Conservation (phyloP, 2,888 invertebrate species). For the Drosophila longiperda region DNA sequence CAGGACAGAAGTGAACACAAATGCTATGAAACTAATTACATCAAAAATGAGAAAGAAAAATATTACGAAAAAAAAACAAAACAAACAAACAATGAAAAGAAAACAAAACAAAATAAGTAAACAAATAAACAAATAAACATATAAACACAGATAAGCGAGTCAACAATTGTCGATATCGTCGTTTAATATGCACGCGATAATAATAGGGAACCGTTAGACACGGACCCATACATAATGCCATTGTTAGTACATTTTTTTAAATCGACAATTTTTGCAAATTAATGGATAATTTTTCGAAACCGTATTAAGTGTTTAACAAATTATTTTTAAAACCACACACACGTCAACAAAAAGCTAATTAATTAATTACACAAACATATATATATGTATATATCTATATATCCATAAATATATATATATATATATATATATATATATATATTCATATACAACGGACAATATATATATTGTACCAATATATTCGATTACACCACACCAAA, state of each 20-base stretch:
- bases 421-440: constrained; percentile 27
- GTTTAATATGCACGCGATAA: constrained; percentile 71
- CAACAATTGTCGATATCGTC: constrained; percentile 53
- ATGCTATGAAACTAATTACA: constrained; percentile 4
- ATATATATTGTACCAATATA: constrained; percentile 46
- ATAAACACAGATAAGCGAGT: constrained; percentile 44
- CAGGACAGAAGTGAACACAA: constrained; percentile 85
- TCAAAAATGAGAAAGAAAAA: background rate
- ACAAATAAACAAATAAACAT: constrained; percentile 1
- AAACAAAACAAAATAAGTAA: constrained; percentile 5
- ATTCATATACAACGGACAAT: constrained; percentile 46
- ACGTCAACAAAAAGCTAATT: constrained; percentile 65
- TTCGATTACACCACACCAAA: constrained; percentile 61
- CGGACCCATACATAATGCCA: constrained; percentile 54
- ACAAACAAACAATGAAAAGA: background rate
- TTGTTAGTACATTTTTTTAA: constrained; percentile 62
- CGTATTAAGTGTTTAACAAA: constrained; percentile 41
- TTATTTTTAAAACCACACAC: constrained; percentile 57
- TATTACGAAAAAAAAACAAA: background rate
- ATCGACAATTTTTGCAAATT: constrained; percentile 60
- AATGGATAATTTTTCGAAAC: constrained; percentile 55
- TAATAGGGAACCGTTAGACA: constrained; percentile 40
- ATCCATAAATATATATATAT: constrained; percentile 25
- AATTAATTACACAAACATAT: constrained; percentile 52
- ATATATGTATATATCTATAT: constrained; percentile 31